Conservation (phyloP, 2,113 vertebrate species). For the Bucco capensis region DNA sequence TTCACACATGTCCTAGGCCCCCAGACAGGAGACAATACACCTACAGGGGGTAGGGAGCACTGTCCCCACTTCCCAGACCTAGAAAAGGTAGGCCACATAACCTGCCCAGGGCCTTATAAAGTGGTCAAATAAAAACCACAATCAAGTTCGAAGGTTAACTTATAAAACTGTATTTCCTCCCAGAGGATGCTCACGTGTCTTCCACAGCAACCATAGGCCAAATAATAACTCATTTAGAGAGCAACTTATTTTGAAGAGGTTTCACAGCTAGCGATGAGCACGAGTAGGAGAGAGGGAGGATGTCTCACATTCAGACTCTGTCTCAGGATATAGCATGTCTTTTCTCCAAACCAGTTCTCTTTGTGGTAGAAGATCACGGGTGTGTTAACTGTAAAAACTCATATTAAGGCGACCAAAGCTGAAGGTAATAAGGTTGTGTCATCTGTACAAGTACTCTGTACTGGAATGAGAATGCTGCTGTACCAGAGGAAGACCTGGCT, state of each 20-base stretch:
- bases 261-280: conserved; percentile 11
- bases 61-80: background rate
- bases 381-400: conserved; percentile 52
- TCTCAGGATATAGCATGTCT: background rate
- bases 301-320: background rate
- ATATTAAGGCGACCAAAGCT: background rate
- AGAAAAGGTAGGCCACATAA: background rate
- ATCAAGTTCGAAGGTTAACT: background rate
- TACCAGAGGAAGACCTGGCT: conserved; percentile 3
- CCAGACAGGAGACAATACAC: background rate
- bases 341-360: conserved; percentile 24
- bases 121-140: background rate
- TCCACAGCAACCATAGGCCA: background rate
- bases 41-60: background rate
- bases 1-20: background rate
- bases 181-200: conserved; percentile 38
- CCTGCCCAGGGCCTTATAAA: background rate
- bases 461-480: conserved; percentile 19
- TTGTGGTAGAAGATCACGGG: background rate
- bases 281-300: conserved; percentile 9
- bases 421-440: conserved; percentile 21
- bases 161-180: conserved; percentile 26
- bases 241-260: conserved; percentile 46
- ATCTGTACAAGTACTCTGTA: conserved; percentile 23
- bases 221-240: conserved; percentile 46